Evolutionary conservation across 1,140 invertebrate genomes (phyloP).

Genomic region (Augochlora pura): DNA sequence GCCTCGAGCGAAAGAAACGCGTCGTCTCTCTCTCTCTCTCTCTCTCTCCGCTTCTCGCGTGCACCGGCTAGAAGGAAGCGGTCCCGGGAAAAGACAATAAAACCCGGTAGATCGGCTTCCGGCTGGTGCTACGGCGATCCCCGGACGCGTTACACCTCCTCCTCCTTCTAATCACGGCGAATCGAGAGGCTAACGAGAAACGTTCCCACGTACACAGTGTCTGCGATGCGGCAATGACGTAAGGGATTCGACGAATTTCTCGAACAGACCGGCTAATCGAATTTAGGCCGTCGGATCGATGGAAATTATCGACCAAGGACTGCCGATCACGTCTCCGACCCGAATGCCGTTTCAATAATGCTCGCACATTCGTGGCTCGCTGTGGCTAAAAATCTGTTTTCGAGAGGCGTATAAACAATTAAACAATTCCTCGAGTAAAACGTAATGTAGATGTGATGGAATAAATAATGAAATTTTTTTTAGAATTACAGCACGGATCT

Average conservation of each 20-base stretch:
- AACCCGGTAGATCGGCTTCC: slow-evolving; percentile 13
- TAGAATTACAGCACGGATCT: too few relatives aligned
- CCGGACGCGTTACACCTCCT: background rate
- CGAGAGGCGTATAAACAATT: too few relatives aligned
- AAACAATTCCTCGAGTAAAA: too few relatives aligned
- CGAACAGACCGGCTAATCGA: background rate
- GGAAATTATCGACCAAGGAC: background rate
- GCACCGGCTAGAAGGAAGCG: slow-evolving; percentile 20
- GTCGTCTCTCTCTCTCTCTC: too few relatives aligned
- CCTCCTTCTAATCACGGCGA: too few relatives aligned
- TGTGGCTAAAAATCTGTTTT: too few relatives aligned
- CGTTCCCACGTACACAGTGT: slow-evolving; percentile 18
- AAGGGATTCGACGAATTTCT: background rate
- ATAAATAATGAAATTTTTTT: too few relatives aligned
- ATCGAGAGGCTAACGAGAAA: background rate
- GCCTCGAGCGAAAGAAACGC: slow-evolving; percentile 45
- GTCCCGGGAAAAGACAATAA: slow-evolving; percentile 22
- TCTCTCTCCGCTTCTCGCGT: background rate
- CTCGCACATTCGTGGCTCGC: too few relatives aligned
- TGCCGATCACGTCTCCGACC: too few relatives aligned
- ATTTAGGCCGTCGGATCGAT: slow-evolving; percentile 1
- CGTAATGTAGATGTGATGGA: too few relatives aligned
- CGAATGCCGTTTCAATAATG: too few relatives aligned
- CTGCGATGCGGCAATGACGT: background rate
- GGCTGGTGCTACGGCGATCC: slow-evolving; percentile 14